Base-by-base conservation (phyloP, 35 echinoderm and acorn worm genomes). In the Nesometra sesokonis region DNA sequence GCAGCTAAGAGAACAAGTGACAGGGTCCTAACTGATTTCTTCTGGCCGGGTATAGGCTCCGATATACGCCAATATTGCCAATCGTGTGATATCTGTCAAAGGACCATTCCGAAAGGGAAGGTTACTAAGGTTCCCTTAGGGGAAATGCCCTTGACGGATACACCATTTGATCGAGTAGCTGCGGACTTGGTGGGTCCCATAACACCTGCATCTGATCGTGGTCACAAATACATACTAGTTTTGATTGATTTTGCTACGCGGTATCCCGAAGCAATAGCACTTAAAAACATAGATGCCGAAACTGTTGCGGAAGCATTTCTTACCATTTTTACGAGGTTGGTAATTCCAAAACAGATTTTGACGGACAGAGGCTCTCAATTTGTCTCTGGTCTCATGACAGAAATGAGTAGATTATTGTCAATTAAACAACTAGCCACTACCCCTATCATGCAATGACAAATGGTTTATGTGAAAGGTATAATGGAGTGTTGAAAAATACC, bases 81-180 rank as follows among this genome's bases (percentile, higher is more conserved):
- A 30, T 92, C 91, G 19, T 93, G 87, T 43, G 91, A 93, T 35
- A 67, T 88, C 0, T 92, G 91, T n/a, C n/a, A n/a, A n/a, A n/a
- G n/a, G n/a, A n/a, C n/a, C n/a, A 38, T 92, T 11, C 39, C 83
- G 0, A 86, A 93, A 40, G 86, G 86, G 0, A 30, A 82, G 3
- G 83, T 93, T 2, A 93, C 80, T 30, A 86, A n/a, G n/a, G n/a
- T n/a, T n/a, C n/a, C n/a, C n/a, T n/a, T n/a, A n/a, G n/a, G n/a
- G n/a, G n/a, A n/a, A 2, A 88, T 82, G 81, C 91, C 91, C 15
- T 29, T 88, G 13, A 78, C 27, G 23, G 77, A 78, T 27, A 32
- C 31, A 3, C 77, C 77, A 9, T 78, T 78, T 23, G 27, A 78
- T 9, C 23, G 31, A 78, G 77, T 78, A 9, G 77, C 77, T 27